Percentiles rank a stretch among this genome's conserved stretches.
Evolutionary conservation across 2,888 invertebrate genomes (phyloP).

Genomic region (Eulithis prunata): DNA sequence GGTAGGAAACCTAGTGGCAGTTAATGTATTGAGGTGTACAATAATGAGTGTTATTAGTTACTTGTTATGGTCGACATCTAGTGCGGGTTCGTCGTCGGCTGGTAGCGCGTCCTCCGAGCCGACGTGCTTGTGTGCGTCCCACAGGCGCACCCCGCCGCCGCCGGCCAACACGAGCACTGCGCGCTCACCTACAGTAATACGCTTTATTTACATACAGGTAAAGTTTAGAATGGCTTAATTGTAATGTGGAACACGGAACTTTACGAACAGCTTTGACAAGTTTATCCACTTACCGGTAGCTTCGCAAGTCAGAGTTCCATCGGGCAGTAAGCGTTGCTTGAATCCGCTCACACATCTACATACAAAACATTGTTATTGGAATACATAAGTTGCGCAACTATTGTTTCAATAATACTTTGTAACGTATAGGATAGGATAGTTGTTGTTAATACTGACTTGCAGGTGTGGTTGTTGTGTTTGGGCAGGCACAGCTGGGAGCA

Average conservation of each 20-base stretch:
- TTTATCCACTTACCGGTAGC: slow-evolving; percentile 63
- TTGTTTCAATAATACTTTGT: no score
- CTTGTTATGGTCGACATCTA: neutral
- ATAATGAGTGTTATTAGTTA: neutral
- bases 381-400: no score
- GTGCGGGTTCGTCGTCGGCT: neutral
- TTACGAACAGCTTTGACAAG: no score
- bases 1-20: no score
- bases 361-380: neutral
- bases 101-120: slow-evolving; percentile 23
- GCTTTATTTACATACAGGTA: no score
- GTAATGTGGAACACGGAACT: no score
- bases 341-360: slow-evolving; percentile 87
- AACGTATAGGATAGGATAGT: neutral
- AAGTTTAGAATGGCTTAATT: no score
- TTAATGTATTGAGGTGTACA: no score
- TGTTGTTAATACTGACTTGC: slow-evolving; percentile 64
- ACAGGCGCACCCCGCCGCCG: slow-evolving; percentile 84
- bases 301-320: slow-evolving; percentile 75
- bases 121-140: slow-evolving; percentile 85
- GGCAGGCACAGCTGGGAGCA: slow-evolving; percentile 92
- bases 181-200: slow-evolving; percentile 66
- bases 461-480: slow-evolving; percentile 68
- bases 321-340: slow-evolving; percentile 74
- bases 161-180: slow-evolving; percentile 87